phyloP scores from a whole-genome alignment of 2,797 vertebrate species.

The Dipus sagitta region DNA sequence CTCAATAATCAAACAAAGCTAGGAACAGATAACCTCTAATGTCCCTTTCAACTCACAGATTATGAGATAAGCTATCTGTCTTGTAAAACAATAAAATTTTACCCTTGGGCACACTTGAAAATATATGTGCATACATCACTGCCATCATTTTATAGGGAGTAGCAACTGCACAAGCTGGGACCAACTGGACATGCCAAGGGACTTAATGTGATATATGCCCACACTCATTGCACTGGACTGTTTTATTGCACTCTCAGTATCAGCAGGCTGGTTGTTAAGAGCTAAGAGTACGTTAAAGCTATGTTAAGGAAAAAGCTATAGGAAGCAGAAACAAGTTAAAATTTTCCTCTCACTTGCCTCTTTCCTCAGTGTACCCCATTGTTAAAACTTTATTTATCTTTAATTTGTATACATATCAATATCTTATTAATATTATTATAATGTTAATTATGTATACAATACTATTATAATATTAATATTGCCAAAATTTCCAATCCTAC shows the following conservation, averaged over 20 bases:
- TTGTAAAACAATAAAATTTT: conserved; percentile 64
- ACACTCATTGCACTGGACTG: conserved; percentile 63
- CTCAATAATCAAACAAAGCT: conserved; percentile 31
- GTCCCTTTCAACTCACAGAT: conserved; percentile 31
- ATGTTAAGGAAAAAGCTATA: conserved; percentile 8
- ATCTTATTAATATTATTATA: not conserved
- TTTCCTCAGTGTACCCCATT: not conserved
- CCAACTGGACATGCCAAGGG: conserved; percentile 69
- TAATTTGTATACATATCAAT: not conserved
- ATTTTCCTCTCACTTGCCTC: not conserved
- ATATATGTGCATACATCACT: conserved; percentile 73
- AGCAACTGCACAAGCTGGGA: conserved; percentile 69
- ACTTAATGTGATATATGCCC: conserved; percentile 70
- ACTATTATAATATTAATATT: not conserved
- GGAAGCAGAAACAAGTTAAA: conserved; percentile 23
- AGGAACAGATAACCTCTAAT: conserved; percentile 13
- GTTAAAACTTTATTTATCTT: conserved; percentile 40
- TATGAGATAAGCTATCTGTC: conserved; percentile 59
- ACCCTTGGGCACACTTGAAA: conserved; percentile 62
- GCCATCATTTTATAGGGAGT: conserved; percentile 66
- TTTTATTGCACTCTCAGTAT: conserved; percentile 60
- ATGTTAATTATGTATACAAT: not conserved
- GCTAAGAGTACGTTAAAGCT: not conserved
- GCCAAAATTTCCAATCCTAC: not conserved
- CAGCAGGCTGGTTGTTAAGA: conserved; percentile 23